Percentiles rank a stretch among this genome's conserved stretches.
Evolutionary conservation across 35 echinoderm and acorn worm genomes (phyloP).

Genomic region (Ptychodera flava): DNA sequence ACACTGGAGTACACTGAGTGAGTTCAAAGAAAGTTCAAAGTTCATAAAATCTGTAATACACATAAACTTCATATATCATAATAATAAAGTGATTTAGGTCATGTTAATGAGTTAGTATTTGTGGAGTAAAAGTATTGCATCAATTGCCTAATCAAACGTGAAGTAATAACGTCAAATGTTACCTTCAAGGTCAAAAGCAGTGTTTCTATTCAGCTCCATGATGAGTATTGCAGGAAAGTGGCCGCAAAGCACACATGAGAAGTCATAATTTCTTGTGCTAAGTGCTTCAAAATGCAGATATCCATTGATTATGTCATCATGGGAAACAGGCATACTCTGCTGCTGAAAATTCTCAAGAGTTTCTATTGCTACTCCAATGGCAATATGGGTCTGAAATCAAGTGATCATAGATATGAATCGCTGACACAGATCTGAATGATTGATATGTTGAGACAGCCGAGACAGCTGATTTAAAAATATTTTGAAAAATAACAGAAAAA

Average conservation of each 20-base stretch:
- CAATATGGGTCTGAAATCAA: neutral
- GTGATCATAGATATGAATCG: neutral
- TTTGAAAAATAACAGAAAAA: too few species aligned
- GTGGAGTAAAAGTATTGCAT: neutral
- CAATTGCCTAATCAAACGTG: neutral
- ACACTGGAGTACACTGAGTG: neutral
- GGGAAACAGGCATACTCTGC: neutral
- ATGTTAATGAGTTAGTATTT: neutral
- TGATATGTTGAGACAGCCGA: neutral
- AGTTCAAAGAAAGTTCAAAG: neutral
- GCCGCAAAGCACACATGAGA: slow-evolving; percentile 23
- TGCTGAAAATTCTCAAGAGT: neutral
- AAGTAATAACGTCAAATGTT: neutral
- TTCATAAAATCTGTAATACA: neutral
- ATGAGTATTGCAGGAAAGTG: slow-evolving; percentile 29
- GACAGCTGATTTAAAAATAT: neutral
- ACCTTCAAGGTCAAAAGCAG: slow-evolving; percentile 16
- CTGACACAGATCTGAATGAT: neutral
- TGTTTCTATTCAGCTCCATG: slow-evolving; percentile 27
- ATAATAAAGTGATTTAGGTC: neutral
- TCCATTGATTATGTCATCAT: slow-evolving; percentile 19
- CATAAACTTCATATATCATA: neutral
- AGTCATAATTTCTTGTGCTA: neutral
- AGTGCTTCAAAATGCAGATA: slow-evolving; percentile 35
- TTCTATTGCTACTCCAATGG: neutral